phyloP scores from a whole-genome alignment of 1,140 invertebrate genomes.

The Galendromus occidentalis region DNA sequence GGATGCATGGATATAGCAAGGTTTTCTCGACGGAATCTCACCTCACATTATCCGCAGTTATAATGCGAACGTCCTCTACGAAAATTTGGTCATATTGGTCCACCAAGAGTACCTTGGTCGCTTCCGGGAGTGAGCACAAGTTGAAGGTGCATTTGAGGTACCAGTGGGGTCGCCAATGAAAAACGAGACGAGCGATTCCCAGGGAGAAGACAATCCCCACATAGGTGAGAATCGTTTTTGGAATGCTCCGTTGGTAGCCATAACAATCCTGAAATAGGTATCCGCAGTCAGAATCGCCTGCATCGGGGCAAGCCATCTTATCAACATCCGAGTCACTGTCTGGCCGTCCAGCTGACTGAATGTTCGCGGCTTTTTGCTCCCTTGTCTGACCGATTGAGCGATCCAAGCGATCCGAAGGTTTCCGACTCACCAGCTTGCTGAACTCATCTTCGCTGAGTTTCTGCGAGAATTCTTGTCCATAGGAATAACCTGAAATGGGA shows the following conservation, averaged over 20 bases:
- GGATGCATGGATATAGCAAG: no score
- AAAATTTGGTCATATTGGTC: conserved; percentile 30
- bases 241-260: conserved; percentile 37
- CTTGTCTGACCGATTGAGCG: background rate
- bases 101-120: conserved; percentile 52
- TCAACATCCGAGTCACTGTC: background rate
- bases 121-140: conserved; percentile 43
- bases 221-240: conserved; percentile 37
- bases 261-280: conserved; percentile 36
- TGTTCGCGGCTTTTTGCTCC: background rate
- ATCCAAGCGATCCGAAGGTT: background rate
- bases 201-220: conserved; percentile 41
- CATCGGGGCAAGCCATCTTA: background rate
- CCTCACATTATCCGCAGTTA: background rate
- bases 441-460: conserved; percentile 9
- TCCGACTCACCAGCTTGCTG: background rate
- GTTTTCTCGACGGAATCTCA: background rate
- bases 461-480: background rate
- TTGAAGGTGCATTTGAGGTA: conserved; percentile 49
- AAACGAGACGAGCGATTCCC: conserved; percentile 52
- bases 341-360: background rate
- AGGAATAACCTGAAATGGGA: background rate
- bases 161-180: conserved; percentile 67
- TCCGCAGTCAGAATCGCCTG: conserved; percentile 10
- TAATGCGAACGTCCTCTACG: background rate